A percentile compares a stretch with the other conserved stretches of the same genome.
Conservation (phyloP, 2,888 invertebrate species). For the Amaurobius ferox region DNA sequence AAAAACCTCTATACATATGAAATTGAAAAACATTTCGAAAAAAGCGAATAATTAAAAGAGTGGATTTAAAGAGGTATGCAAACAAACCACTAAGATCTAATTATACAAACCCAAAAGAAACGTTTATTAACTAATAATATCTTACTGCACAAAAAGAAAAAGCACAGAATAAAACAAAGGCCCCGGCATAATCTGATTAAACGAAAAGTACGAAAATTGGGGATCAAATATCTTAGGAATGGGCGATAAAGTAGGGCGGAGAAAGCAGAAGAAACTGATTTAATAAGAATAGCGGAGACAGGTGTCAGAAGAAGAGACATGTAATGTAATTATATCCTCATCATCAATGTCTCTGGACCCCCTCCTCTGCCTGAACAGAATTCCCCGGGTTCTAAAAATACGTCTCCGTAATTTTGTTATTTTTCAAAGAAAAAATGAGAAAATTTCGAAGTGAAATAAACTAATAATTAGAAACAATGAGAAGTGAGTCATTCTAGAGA, state of each 20-base stretch:
- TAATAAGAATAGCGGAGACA: slow-evolving; percentile 48
- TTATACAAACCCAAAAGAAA: background rate
- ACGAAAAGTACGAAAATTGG: slow-evolving; percentile 1
- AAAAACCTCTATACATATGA: too few relatives aligned
- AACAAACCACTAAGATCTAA: background rate
- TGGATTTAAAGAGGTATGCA: background rate
- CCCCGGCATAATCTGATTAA: slow-evolving; percentile 14
- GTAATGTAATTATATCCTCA: slow-evolving; percentile 55
- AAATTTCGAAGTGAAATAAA: too few relatives aligned
- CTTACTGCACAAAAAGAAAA: background rate
- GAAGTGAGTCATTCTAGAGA: too few relatives aligned
- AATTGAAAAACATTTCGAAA: background rate
- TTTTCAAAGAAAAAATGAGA: too few relatives aligned
- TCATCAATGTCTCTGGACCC: background rate
- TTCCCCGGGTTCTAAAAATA: background rate
- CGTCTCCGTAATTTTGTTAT: too few relatives aligned
- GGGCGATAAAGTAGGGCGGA: background rate
- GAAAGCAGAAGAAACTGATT: slow-evolving; percentile 23
- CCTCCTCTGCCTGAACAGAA: background rate
- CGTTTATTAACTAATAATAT: background rate
- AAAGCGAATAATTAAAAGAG: background rate
- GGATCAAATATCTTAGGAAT: slow-evolving; percentile 10
- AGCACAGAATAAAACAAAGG: background rate
- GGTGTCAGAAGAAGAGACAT: slow-evolving; percentile 38
- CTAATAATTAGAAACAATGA: too few relatives aligned